Conservation (phyloP, 2,797 vertebrate species). For the Lophius americanus region DNA sequence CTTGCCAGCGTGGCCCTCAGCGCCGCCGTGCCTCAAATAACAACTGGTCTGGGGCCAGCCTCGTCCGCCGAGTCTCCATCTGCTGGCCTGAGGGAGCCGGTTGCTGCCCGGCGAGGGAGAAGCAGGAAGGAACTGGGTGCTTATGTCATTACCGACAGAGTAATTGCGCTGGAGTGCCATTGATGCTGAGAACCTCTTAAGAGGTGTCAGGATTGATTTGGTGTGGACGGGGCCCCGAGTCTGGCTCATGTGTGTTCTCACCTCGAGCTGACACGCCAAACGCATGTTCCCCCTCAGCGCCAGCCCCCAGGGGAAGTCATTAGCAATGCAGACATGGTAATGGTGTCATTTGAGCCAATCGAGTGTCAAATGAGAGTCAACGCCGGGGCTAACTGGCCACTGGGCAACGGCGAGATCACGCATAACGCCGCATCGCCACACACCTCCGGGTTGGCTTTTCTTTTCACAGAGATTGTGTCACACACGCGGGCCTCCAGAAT, state of each 20-base stretch:
- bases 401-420: constrained; percentile 62
- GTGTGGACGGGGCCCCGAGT: constrained; percentile 61
- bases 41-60: constrained; percentile 50
- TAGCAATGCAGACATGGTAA: constrained; percentile 84
- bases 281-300: constrained; percentile 70
- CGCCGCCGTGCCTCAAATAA: constrained; percentile 43
- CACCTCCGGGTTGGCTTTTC: constrained; percentile 41
- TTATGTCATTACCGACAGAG: constrained; percentile 80
- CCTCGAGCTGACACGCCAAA: constrained; percentile 80
- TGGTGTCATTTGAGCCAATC: constrained; percentile 84
- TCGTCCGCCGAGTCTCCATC: constrained; percentile 45
- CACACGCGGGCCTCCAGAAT: constrained; percentile 33
- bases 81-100: constrained; percentile 61
- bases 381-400: constrained; percentile 67
- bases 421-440: constrained; percentile 41
- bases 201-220: constrained; percentile 81
- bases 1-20: constrained; percentile 30
- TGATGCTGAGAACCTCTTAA: constrained; percentile 81
- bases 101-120: constrained; percentile 37
- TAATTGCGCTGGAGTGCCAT: constrained; percentile 81
- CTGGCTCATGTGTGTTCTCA: constrained; percentile 87
- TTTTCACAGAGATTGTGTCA: constrained; percentile 35
- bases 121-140: constrained; percentile 79
- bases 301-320: constrained; percentile 76
- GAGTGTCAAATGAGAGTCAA: constrained; percentile 77